phyloP scores from a whole-genome alignment of 2,797 vertebrate genomes.

The Betta splendens region DNA sequence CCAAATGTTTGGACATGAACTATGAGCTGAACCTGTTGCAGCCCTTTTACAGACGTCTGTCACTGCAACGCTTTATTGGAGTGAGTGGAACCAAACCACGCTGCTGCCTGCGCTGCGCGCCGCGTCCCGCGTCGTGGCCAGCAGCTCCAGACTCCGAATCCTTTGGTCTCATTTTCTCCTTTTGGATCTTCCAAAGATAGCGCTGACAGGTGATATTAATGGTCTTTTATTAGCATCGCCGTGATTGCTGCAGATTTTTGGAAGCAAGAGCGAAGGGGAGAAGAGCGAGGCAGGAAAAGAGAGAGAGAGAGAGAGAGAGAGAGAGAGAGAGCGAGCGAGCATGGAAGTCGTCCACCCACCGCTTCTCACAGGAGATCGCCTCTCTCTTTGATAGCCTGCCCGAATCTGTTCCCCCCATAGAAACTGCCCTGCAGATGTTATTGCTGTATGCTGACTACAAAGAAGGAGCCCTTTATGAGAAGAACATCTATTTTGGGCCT shows the following conservation, averaged over 20 bases:
- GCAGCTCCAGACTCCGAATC: slow-evolving; percentile 61
- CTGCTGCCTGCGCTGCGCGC: slow-evolving; percentile 22
- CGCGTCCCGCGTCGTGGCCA: slow-evolving; percentile 36
- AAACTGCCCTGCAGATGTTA: slow-evolving; percentile 88
- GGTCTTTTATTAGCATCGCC: slow-evolving; percentile 80
- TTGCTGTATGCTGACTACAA: slow-evolving; percentile 85
- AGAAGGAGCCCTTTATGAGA: slow-evolving; percentile 86
- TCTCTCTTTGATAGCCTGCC: slow-evolving; percentile 86
- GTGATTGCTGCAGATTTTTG: slow-evolving; percentile 78
- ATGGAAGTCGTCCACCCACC: slow-evolving; percentile 80
- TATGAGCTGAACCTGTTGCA: not conserved
- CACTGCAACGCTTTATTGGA: slow-evolving; percentile 25
- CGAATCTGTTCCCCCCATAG: slow-evolving; percentile 81
- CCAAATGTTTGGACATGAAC: slow-evolving; percentile 5
- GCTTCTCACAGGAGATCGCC: slow-evolving; percentile 81
- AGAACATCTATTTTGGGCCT: slow-evolving; percentile 83
- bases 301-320: slow-evolving; percentile 17
- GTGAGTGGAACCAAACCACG: slow-evolving; percentile 18
- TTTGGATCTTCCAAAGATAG: slow-evolving; percentile 82
- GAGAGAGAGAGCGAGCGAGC: slow-evolving; percentile 49
- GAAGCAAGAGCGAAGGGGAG: no score
- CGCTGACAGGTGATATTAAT: slow-evolving; percentile 83
- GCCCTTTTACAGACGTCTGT: slow-evolving; percentile 29
- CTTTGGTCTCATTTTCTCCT: slow-evolving; percentile 74
- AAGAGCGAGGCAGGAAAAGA: slow-evolving; percentile 57